A percentile compares a stretch with the other conserved stretches of the same genome.
Evolutionary conservation across 1,140 invertebrate species (phyloP).

Genomic region (Agrilus planipennis): DNA sequence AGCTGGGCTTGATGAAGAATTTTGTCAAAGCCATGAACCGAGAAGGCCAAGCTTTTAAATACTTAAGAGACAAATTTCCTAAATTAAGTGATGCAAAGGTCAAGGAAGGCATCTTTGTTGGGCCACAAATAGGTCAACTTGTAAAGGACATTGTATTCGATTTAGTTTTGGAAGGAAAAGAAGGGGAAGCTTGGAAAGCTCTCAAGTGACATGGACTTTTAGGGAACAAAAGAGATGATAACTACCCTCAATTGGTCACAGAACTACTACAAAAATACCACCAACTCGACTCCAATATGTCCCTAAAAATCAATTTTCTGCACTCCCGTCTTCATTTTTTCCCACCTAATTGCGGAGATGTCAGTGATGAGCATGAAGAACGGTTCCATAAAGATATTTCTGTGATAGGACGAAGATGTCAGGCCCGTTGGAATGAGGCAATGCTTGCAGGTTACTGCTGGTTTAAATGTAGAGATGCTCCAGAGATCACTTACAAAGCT

Average conservation of each 20-base stretch:
- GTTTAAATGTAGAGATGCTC: slow-evolving; percentile 1
- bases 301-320: slow-evolving; percentile 3
- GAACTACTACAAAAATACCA: neutral
- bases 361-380: slow-evolving; percentile 29
- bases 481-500: neutral
- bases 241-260: no score
- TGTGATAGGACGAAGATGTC: slow-evolving; percentile 22
- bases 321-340: slow-evolving; percentile 22
- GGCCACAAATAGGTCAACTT: no score
- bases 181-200: neutral
- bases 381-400: slow-evolving; percentile 26
- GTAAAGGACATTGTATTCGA: no score
- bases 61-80: no score
- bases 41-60: no score
- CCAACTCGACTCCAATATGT: neutral
- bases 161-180: neutral
- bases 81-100: no score
- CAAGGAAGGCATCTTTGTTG: no score
- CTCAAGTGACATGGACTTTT: neutral
- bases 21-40: no score
- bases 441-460: slow-evolving; percentile 22
- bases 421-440: slow-evolving; percentile 20
- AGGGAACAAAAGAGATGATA: neutral
- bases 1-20: no score
- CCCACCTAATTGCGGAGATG: slow-evolving; percentile 26